phyloP scores from a whole-genome alignment of 2,113 vertebrate species.

The Falcunculus frontatus region DNA sequence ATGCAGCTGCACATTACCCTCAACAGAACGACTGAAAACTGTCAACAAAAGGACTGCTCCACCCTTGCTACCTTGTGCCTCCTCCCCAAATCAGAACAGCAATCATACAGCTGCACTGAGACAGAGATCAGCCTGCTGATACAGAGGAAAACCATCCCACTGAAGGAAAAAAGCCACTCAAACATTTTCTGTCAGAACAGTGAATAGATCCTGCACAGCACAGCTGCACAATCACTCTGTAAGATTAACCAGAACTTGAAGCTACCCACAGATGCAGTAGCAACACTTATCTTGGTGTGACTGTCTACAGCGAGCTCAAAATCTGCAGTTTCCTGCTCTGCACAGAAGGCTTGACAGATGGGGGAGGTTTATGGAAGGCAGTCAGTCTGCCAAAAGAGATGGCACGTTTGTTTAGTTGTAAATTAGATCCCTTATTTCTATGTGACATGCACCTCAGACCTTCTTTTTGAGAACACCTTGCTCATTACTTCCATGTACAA shows the following conservation, averaged over 20 bases:
- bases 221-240: not conserved
- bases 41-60: not conserved
- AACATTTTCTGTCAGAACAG: not conserved
- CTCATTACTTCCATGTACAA: not conserved
- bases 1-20: not conserved
- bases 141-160: not conserved
- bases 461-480: not conserved
- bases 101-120: not conserved
- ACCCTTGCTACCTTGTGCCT: not conserved
- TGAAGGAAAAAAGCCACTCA: not conserved
- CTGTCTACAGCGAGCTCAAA: not conserved
- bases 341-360: slow-evolving; percentile 35
- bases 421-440: not conserved
- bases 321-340: slow-evolving; percentile 11
- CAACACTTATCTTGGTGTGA: not conserved
- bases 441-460: not conserved
- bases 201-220: not conserved
- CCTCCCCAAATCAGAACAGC: not conserved
- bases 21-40: not conserved
- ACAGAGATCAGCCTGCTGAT: not conserved
- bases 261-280: not conserved
- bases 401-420: not conserved
- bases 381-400: not conserved
- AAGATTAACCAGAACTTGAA: not conserved
- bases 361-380: not conserved